Evolutionary conservation across 1,140 invertebrate species (phyloP), one percentile per base, ranked within the genome.

Genomic region (Pachypeltis micranthus): DNA sequence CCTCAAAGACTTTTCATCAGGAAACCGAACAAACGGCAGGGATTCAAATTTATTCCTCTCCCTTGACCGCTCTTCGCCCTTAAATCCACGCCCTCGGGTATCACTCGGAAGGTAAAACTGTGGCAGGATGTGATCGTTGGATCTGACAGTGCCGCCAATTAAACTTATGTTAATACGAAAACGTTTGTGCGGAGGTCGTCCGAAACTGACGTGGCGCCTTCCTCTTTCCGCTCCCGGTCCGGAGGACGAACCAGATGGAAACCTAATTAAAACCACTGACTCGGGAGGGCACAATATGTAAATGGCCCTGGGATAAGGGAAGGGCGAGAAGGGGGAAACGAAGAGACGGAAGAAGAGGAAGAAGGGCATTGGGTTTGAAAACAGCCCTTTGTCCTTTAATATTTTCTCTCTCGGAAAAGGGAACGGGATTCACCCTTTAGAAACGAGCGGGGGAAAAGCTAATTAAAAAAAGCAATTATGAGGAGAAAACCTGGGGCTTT

Each of bases 401-500:
- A 51, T 21, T 21, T 51, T 10, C 47, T 21, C 47, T n/a, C n/a
- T n/a, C n/a, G n/a, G n/a, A n/a, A n/a, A n/a, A n/a, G n/a, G 47
- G 7, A 4, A 21, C 4, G 19, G 47, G 47, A 21, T 10, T 51
- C 23, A 16, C 47, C 7, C 47, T 51, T 14, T n/a, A n/a, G n/a
- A n/a, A n/a, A n/a, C 7, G 47, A 16, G 10, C 4, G 10, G 10
- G 19, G 47, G 23, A 51, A 51, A 51, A 51, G 47, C 47, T 51
- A 51, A 51, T 51, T 51, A 51, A 51, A 51, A 51, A 51, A 51
- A 51, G 47, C 47, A 51, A 51, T 51, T 51, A 51, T 51, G 47
- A 51, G 21, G 47, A 51, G 47, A 51, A 51, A 51, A 51, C 47
- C 47, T 21, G 12, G 47, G 34, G n/a, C n/a, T n/a, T n/a, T n/a